Base-by-base conservation (phyloP, 2,888 invertebrate genomes). In the Ophion costatus region DNA sequence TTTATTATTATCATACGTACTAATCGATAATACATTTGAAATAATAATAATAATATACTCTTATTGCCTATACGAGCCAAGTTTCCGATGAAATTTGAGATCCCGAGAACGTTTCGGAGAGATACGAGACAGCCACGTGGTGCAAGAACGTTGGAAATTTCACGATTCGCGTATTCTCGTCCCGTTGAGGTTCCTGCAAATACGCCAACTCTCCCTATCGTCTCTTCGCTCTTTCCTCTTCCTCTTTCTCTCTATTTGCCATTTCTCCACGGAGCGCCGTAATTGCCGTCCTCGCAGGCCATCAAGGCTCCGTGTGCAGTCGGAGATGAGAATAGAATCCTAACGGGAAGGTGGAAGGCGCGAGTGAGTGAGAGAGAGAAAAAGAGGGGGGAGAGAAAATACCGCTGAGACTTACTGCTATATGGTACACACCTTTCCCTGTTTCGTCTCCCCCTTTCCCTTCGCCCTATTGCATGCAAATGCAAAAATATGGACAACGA, bases 151-250 rank as follows among this genome's bases (percentile, higher is more conserved):
- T n/a, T 56, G 64, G 29, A 71, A 71, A 38, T 56, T 57, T 82
- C 56, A 38, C 63, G 24, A 80, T 82, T 82, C 61, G 29, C 14
- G 51, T 56, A 82, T 84, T 84, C 79, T 7, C 66, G 75, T 84
- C 84, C 81, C 84, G 84, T 84, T 64, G 75, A 29, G 64, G 75
- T 82, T 66, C 57, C 71, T 66, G 75, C 70, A 82, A 81, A 84
- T 82, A 82, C 81, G 79, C 66, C 81, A 78, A 77, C 20, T 63
- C 69, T 38, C 24, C 63, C 38, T 74, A 9, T 69, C 38, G 7
- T 51, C 42, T 51, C 51, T 61, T 74, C 64, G 38, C 14, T 24
- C 24, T 33, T 29, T 29, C 29, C 29, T 29, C 29, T 29, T 29
- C 29, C 29, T 29, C 4, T 29, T 29, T 29, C 29, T 29, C 29